Evolutionary conservation across 1,140 invertebrate species (phyloP), one percentile per base, ranked within the genome.

Genomic region (Drosophila rufa): DNA sequence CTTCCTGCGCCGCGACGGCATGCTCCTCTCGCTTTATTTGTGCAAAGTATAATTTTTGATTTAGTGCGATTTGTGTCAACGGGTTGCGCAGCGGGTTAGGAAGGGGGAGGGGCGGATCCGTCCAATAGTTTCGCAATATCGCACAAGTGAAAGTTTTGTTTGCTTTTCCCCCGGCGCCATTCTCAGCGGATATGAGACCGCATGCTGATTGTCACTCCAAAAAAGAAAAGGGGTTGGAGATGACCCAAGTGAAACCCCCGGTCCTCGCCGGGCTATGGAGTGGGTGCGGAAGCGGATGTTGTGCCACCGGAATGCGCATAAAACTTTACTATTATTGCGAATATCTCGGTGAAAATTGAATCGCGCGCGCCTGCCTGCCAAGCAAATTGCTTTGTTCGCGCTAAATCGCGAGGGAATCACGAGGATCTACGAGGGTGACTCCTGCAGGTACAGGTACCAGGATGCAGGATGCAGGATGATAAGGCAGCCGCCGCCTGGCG

Each of bases 11-110:
- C 60, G 46, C 40, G 45, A 38, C 42, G 30, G 36, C 56, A 40
- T 55, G 36, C 38, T 46, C 55, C 36, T 42, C 12, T 69, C 78
- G 58, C 68, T 86, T 65, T 90, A 85, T 90, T 89, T 89, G 85
- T 76, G 80, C 61, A 89, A 89, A 89, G 79, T 84, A 90, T 90
- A 90, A 90, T 90, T 90, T 90, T 90, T 90, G 85, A 90, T 90
- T 90, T 90, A 90, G 85, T 90, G 86, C 85, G 81, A 90, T 85
- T 91, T 82, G 79, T 85, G 79, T 85, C 85, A 87, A 78, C 84
- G 80, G 76, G 58, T 76, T 67, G 27, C 42, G 22, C 42, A 27
- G 50, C 36, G 82, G 82, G 82, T 79, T 78, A 51, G 84, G 64
- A 40, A n/a, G n/a, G 6, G 9, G 30, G 19, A 19, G 62, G 30